A percentile compares a stretch with the other conserved stretches of the same genome.
Evolutionary conservation across 2,113 vertebrate species (phyloP).

Genomic region (Dicaeum eximium): DNA sequence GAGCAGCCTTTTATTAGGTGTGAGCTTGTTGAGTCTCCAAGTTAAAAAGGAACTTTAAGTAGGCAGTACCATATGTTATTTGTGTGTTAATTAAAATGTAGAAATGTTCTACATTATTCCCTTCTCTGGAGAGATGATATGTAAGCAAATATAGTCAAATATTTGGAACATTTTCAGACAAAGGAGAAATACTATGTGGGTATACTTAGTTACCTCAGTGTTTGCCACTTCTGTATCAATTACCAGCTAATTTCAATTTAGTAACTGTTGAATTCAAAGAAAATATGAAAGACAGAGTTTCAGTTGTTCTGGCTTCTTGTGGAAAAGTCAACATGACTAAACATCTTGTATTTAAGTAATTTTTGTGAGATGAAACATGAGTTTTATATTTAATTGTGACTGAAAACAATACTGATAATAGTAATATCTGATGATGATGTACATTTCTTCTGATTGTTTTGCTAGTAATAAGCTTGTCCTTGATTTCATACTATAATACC

Average conservation of each 20-base stretch:
- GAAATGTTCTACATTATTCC: not conserved
- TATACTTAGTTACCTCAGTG: not conserved
- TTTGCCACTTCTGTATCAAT: not conserved
- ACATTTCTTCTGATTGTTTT: not conserved
- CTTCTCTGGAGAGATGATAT: not conserved
- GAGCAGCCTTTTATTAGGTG: constrained; percentile 6
- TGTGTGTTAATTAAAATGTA: constrained; percentile 16
- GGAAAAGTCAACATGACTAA: not conserved
- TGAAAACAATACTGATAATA: not conserved
- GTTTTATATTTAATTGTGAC: not conserved
- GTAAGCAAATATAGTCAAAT: not conserved
- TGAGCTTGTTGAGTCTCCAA: not conserved
- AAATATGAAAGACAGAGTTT: not conserved
- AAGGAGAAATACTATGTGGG: not conserved
- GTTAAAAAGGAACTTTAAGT: not conserved
- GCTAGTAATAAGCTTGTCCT: not conserved
- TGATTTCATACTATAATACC: not conserved
- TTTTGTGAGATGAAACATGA: not conserved
- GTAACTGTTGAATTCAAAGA: not conserved
- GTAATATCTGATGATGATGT: not conserved
- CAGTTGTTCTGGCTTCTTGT: not conserved
- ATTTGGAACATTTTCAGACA: constrained; percentile 18
- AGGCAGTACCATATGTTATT: constrained; percentile 24
- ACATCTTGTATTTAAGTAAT: not conserved
- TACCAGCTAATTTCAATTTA: not conserved